These are phyloP conservation scores for Pseudolaguvia tuberculata DNA, from an alignment of 2,113 vertebrate species.

Conservation along the genomic window DNA sequence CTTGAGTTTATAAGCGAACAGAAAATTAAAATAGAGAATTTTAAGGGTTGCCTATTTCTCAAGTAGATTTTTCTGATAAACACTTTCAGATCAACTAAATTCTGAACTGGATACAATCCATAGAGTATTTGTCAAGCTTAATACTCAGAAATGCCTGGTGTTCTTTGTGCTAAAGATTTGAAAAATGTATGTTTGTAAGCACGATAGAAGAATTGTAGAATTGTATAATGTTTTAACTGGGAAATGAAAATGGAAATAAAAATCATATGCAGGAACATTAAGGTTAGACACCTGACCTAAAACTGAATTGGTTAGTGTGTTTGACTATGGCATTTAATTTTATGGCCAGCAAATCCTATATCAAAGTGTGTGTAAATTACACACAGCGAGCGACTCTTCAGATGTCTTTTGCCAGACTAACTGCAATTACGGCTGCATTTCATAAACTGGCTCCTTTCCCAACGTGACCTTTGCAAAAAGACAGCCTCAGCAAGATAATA, in stretches of 20 bases:
- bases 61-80: constrained; percentile 40
- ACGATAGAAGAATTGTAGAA: not conserved
- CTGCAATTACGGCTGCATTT: not conserved
- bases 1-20: constrained; percentile 42
- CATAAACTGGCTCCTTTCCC: not conserved
- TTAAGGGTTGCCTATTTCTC: constrained; percentile 33
- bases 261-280: not conserved
- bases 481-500: not conserved
- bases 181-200: no score
- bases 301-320: not conserved
- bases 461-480: not conserved
- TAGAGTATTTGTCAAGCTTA: not conserved
- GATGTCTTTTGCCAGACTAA: not conserved
- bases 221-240: not conserved
- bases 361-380: not conserved
- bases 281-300: not conserved
- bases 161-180: no score
- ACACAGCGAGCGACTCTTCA: not conserved
- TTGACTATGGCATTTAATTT: not conserved
- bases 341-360: no score
- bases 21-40: constrained; percentile 47
- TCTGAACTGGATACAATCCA: not conserved
- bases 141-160: not conserved
- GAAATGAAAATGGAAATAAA: not conserved
- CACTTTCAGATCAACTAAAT: constrained; percentile 25